These are phyloP conservation scores for Pedionomus torquatus DNA, from an alignment of 2,113 vertebrate genomes.

Conservation along the genomic window DNA sequence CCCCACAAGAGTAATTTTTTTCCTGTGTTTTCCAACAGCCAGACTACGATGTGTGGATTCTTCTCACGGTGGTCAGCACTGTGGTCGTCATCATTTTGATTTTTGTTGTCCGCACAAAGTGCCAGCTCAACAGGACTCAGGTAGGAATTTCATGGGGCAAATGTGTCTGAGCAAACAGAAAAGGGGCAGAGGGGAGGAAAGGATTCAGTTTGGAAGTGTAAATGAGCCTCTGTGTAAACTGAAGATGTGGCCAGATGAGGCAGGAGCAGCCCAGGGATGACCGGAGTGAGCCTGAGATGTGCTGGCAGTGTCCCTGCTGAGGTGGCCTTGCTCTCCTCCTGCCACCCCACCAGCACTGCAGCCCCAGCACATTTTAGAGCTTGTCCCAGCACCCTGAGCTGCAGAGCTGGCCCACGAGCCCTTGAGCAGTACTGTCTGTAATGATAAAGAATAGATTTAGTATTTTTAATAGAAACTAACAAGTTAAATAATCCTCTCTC, in stretches of 20 bases:
- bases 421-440: neutral
- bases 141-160: constrained; percentile 59
- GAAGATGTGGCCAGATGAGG: neutral
- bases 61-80: constrained; percentile 89
- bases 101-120: constrained; percentile 87
- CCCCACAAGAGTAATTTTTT: neutral
- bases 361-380: neutral
- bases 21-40: constrained; percentile 75
- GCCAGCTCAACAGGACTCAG: constrained; percentile 86
- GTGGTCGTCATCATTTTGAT: constrained; percentile 86
- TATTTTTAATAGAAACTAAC: neutral
- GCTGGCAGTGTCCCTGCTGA: neutral
- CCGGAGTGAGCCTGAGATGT: neutral
- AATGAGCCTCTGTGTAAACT: neutral
- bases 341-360: neutral
- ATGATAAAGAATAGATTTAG: neutral
- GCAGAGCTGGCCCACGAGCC: neutral
- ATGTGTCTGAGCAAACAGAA: neutral
- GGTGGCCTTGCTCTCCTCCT: neutral
- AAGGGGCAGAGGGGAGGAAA: neutral
- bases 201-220: neutral
- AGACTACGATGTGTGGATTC: constrained; percentile 92
- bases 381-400: neutral
- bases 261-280: neutral
- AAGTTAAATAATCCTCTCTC: neutral